Evolutionary conservation across 2,113 vertebrate genomes (phyloP), one percentile per base, ranked within the genome.

Genomic region (Pyxicephalus adspersus): DNA sequence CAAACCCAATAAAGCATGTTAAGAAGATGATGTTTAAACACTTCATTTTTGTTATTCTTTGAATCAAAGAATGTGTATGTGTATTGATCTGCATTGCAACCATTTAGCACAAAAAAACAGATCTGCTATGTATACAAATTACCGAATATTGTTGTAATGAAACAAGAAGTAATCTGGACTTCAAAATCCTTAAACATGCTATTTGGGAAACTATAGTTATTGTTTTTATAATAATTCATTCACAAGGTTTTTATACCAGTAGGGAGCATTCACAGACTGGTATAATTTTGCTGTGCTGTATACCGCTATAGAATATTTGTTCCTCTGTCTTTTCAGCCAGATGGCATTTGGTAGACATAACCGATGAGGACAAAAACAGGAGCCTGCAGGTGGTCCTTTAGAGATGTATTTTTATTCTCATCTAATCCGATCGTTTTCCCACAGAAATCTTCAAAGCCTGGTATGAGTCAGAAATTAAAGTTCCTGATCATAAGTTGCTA

Each of bases 291-390:
- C 52, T 15, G 90, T 84, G 84, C 84, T 54, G 76, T 86, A 87
- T 86, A 88, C 88, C 91, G 90, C 88, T 0, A 58, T 82, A 90
- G 90, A 87, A 90, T 92, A 90, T 92, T 94, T 92, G 91, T 91
- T 91, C 85, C 89, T 89, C 86, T 93, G 91, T 94, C 92, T 91
- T 74, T 77, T 83, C 78, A 89, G 91, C 92, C 93, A 94, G 92
- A 92, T 94, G 93, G 92, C 87, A 90, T 86, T 87, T n/a, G 90
- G 90, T 84, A 89, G 90, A 90, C 92, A 91, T 89, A 92, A 91
- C 86, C 89, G 86, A 76, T 86, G 83, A 90, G 90, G 80, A 87
- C 87, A 85, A 86, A 64, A 82, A 74, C 85, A 77, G 83, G 8
- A 83, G 22, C 86, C 76, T 64, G 86, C 88, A 87, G 87, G 61